Conservation (phyloP, 1,140 invertebrate genomes). For the Orussus abietinus region DNA sequence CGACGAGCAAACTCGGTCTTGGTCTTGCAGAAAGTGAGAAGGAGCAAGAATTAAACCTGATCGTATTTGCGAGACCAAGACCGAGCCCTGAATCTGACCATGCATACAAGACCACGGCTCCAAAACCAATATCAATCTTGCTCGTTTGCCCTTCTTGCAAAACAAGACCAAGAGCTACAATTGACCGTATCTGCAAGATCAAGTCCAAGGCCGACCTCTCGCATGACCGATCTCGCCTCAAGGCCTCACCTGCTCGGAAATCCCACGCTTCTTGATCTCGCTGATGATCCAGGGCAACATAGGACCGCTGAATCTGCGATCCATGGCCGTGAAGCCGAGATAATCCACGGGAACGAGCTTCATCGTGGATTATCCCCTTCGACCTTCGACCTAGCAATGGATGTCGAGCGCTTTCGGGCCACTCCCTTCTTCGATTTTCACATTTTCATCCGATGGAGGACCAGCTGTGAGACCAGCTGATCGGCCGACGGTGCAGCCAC, state of each 20-base stretch:
- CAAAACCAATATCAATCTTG: too few relatives aligned
- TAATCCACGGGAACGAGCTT: slow-evolving; percentile 66
- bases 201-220: too few relatives aligned
- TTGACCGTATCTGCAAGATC: too few relatives aligned
- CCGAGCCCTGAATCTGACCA: too few relatives aligned
- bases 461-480: background rate
- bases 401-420: background rate
- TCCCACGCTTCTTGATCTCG: slow-evolving; percentile 59
- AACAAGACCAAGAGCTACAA: too few relatives aligned
- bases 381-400: background rate
- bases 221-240: too few relatives aligned
- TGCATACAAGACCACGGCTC: too few relatives aligned
- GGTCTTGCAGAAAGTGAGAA: too few relatives aligned
- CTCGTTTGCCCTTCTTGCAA: too few relatives aligned
- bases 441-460: background rate
- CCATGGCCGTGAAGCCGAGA: slow-evolving; percentile 69
- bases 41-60: too few relatives aligned
- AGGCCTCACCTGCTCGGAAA: slow-evolving; percentile 57
- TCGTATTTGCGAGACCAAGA: too few relatives aligned
- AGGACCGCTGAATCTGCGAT: slow-evolving; percentile 67
- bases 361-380: slow-evolving; percentile 48
- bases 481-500: background rate
- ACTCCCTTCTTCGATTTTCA: background rate
- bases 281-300: slow-evolving; percentile 74
- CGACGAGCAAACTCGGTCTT: too few relatives aligned